A percentile compares a stretch with the other conserved stretches of the same genome.
phyloP scores from a whole-genome alignment of 2,113 vertebrate species.

The Phrynocephalus versicolor region DNA sequence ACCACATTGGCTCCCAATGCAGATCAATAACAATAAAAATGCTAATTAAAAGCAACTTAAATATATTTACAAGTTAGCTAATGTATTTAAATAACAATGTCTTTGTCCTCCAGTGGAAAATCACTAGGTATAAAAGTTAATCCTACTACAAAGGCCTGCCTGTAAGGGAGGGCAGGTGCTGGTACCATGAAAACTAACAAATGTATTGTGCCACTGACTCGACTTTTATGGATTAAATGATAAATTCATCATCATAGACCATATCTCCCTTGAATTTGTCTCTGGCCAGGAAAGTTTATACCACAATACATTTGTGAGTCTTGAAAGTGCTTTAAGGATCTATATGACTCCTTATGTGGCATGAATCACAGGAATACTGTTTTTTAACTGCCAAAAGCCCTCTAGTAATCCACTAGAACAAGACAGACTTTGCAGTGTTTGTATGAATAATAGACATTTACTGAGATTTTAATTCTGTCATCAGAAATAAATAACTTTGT shows the following conservation, averaged over 20 bases:
- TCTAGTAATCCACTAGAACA: conserved; percentile 36
- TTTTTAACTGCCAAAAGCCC: conserved; percentile 41
- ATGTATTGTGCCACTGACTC: background rate
- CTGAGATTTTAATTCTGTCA: background rate
- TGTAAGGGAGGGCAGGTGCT: background rate
- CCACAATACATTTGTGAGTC: background rate
- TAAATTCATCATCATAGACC: background rate
- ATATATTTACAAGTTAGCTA: background rate
- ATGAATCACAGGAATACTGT: conserved; percentile 46
- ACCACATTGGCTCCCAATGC: background rate
- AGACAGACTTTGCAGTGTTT: conserved; percentile 23
- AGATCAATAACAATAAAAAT: background rate
- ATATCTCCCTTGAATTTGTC: background rate
- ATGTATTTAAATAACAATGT: background rate
- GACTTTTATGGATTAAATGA: background rate
- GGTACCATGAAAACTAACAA: background rate
- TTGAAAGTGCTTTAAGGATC: background rate
- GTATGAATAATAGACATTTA: conserved; percentile 25
- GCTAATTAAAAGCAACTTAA: background rate
- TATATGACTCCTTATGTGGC: background rate
- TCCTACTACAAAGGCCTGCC: too few species aligned
- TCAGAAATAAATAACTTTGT: background rate
- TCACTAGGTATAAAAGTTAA: background rate
- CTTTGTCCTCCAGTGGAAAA: background rate
- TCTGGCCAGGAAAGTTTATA: background rate